Evolutionary conservation across 2,113 vertebrate genomes (phyloP).

Genomic region (Alouatta palliata): DNA sequence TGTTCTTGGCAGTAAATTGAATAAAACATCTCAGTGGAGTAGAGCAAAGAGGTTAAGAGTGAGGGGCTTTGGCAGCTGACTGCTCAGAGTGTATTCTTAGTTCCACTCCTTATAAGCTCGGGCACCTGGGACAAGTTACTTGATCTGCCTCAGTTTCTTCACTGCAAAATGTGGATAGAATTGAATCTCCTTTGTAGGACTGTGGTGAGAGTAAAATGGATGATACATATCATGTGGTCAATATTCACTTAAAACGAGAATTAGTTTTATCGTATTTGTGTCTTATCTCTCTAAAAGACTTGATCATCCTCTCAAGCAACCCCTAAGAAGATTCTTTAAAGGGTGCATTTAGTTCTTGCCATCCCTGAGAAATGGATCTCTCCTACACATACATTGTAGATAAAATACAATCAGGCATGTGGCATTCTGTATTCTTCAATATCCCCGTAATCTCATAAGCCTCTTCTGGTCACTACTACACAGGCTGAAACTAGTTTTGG

Average conservation of each 20-base stretch:
- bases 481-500: background rate
- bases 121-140: background rate
- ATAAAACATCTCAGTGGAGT: background rate
- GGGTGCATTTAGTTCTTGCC: background rate
- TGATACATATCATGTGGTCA: background rate
- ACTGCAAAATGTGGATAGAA: background rate
- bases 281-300: background rate
- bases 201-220: background rate
- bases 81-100: background rate
- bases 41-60: background rate
- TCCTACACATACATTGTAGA: background rate
- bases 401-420: background rate
- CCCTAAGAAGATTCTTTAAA: background rate
- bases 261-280: background rate
- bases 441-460: background rate
- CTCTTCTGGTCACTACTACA: background rate
- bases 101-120: background rate
- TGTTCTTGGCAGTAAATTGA: background rate
- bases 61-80: background rate
- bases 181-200: background rate
- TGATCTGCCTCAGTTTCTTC: background rate
- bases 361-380: background rate
- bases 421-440: background rate
- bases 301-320: background rate
- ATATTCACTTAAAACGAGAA: background rate